Base-by-base conservation (phyloP, 2,797 vertebrate genomes). In the Moxostoma hubbsi region DNA sequence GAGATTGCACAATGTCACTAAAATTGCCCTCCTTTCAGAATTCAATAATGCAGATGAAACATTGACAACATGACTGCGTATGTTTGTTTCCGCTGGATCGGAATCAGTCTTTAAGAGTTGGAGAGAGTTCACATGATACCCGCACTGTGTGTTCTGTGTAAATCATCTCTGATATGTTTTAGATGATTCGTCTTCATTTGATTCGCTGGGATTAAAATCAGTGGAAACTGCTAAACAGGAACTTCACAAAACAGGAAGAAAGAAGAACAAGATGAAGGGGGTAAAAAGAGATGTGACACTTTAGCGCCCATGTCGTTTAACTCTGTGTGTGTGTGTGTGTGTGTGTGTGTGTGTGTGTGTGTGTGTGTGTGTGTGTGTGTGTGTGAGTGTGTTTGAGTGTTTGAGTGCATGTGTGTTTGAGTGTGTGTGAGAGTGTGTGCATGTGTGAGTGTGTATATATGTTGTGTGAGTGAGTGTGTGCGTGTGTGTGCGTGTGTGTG, bases 31-130 rank as follows among this genome's bases (percentile, higher is more conserved):
- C 84, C 87, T 88, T 89, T 87, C 85, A 67, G 91, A 92, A 94
- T 93, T 90, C 92, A 93, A 93, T 94, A 93, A 94, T 92, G 86
- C 83, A 53, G 43, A 88, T 85, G 92, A 89, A 91, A 93, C 92
- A 91, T 91, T 90, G 92, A 92, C 91, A 88, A 89, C 86, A 72
- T 84, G 83, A 75, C 86, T 88, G 87, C 84, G 87, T 86, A 82
- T 88, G 91, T 93, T 92, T 90, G 90, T 89, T 91, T 66, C 16
- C 10, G 77, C 89, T 86, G 82, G 87, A 89, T 83, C 88, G 87
- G 88, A 89, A 93, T 92, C 89, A 80, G 86, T 91, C 90, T 93
- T 90, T 87, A 86, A 87, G 90, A 92, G 92, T 88, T 87, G 88
- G 90, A 91, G 90, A 88, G 89, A 86, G 86, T 88, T 85, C 82